These are phyloP conservation scores for Epistrophella euchroma DNA, from an alignment of 2,888 invertebrate species.

Conservation along the genomic window DNA sequence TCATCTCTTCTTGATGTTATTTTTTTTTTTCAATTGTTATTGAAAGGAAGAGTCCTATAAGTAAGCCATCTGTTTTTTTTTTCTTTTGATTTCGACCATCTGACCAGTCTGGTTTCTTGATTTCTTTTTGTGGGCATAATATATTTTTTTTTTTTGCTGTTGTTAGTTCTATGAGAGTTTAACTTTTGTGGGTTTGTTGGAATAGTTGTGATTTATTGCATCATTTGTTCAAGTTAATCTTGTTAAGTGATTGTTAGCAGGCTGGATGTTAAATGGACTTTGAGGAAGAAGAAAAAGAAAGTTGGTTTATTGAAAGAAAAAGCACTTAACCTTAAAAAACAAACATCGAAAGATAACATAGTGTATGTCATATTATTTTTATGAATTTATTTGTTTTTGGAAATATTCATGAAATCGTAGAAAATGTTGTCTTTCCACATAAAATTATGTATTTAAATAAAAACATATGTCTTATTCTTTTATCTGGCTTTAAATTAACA, in stretches of 20 bases:
- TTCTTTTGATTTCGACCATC: conserved; percentile 5
- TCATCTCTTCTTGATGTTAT: conserved; percentile 26
- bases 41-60: not conserved
- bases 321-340: not conserved
- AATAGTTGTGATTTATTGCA: conserved; percentile 34
- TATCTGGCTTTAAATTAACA: no score
- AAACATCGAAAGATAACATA: not conserved
- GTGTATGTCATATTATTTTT: not conserved
- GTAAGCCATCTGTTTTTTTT: conserved; percentile 20
- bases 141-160: not conserved
- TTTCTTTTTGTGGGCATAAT: not conserved
- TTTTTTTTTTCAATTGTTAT: not conserved
- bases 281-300: not conserved
- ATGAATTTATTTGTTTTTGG: not conserved
- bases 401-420: not conserved
- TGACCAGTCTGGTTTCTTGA: conserved; percentile 5
- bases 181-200: conserved; percentile 13
- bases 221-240: conserved; percentile 28
- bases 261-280: conserved; percentile 1
- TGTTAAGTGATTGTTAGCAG: conserved; percentile 13
- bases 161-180: not conserved
- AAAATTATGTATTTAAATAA: no score
- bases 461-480: no score
- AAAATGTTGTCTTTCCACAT: not conserved
- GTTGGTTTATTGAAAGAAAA: conserved; percentile 7